Conservation (phyloP, 2,113 vertebrate genomes). For the Dendrocopos noguchii region DNA sequence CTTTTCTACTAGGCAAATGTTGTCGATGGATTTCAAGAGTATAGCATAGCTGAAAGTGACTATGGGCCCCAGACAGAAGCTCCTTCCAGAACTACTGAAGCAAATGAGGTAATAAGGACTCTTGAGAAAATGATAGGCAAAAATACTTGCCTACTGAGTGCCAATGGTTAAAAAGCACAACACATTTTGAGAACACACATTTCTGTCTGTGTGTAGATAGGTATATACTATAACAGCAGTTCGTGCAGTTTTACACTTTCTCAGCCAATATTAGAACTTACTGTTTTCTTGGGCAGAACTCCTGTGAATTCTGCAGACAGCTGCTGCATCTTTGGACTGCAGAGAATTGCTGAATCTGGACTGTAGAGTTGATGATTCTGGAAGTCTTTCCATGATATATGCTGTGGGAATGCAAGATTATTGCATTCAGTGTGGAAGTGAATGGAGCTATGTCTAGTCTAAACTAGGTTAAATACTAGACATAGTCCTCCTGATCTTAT, state of each 20-base stretch:
- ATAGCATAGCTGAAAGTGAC: conserved; percentile 83
- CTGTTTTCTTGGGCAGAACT: not conserved
- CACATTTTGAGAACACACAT: not conserved
- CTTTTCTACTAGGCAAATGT: conserved; percentile 84
- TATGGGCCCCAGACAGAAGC: conserved; percentile 88
- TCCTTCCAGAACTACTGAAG: conserved; percentile 82
- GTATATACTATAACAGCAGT: not conserved
- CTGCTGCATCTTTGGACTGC: not conserved
- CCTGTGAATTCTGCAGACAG: not conserved
- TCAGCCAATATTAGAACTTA: not conserved
- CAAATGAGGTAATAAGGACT: conserved; percentile 85
- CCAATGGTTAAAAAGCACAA: not conserved
- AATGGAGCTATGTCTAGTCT: not conserved
- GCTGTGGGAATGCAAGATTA: not conserved
- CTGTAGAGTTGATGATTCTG: not conserved
- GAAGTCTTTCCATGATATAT: not conserved
- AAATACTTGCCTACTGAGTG: not conserved
- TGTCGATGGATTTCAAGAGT: conserved; percentile 88
- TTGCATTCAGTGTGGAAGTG: not conserved
- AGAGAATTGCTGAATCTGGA: no score
- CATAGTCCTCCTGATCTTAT: not conserved
- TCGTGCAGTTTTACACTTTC: not conserved
- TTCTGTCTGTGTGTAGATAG: not conserved
- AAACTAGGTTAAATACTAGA: not conserved
- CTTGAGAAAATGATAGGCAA: not conserved